Conservation (phyloP, 2,113 vertebrate genomes). For the Hippocampus mohnikei region DNA sequence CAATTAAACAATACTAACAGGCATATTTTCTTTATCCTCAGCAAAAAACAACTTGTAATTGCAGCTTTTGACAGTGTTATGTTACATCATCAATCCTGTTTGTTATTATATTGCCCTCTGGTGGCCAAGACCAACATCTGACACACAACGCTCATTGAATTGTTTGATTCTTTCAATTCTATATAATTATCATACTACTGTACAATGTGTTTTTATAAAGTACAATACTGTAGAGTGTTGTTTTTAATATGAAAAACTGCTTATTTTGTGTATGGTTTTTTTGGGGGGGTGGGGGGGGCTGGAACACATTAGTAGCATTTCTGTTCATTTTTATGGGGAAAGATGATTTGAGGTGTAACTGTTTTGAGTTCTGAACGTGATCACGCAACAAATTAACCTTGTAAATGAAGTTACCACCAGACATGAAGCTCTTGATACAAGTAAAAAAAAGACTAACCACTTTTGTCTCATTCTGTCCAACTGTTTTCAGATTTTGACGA, state of each 20-base stretch:
- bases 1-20: no score
- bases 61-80: neutral
- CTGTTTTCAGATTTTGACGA: slow-evolving; percentile 88
- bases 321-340: no score
- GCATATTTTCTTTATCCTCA: neutral
- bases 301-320: no score
- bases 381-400: no score
- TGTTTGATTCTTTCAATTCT: neutral
- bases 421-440: neutral
- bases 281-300: no score
- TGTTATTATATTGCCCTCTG: neutral
- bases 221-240: neutral
- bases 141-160: neutral
- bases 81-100: neutral
- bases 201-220: neutral
- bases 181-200: neutral
- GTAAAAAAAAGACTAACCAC: neutral
- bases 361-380: no score
- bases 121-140: neutral
- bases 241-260: no score
- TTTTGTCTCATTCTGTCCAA: neutral
- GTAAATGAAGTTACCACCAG: no score
- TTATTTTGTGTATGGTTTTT: no score
- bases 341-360: no score
- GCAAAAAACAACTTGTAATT: neutral